A percentile compares a stretch with the other conserved stretches of the same genome.
Evolutionary conservation across 2,888 invertebrate genomes (phyloP).

Genomic region (Crocallis elinguaria): DNA sequence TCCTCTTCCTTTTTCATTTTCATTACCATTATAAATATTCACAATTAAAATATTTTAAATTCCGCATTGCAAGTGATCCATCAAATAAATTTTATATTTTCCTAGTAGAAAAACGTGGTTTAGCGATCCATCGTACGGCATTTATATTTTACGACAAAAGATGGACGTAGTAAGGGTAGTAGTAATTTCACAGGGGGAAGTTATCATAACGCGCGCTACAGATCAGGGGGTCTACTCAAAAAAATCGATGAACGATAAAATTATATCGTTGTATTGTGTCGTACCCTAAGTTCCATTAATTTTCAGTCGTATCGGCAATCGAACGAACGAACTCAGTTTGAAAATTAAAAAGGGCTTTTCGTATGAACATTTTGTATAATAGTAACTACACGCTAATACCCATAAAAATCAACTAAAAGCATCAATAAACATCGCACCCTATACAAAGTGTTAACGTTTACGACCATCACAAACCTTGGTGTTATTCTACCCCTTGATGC

Average conservation of each 20-base stretch:
- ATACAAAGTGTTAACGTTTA: constrained; percentile 15
- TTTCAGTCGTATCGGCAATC: too few species aligned
- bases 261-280: too few species aligned
- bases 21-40: neutral
- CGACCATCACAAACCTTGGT: constrained; percentile 14
- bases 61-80: constrained; percentile 1
- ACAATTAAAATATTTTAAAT: neutral
- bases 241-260: too few species aligned
- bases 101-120: neutral
- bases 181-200: neutral
- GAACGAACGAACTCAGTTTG: too few species aligned
- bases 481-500: constrained; percentile 13
- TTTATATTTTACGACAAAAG: neutral
- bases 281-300: too few species aligned
- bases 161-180: neutral
- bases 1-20: neutral
- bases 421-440: constrained; percentile 18
- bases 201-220: too few species aligned
- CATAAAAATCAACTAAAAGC: constrained; percentile 24
- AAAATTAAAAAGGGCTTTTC: too few species aligned
- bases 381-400: neutral
- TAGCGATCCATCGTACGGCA: constrained; percentile 4
- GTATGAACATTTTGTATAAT: neutral
- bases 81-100: constrained; percentile 7
- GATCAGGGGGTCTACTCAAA: too few species aligned